phyloP scores from a whole-genome alignment of 2,888 invertebrate genomes.

The Zygaena filipendulae region DNA sequence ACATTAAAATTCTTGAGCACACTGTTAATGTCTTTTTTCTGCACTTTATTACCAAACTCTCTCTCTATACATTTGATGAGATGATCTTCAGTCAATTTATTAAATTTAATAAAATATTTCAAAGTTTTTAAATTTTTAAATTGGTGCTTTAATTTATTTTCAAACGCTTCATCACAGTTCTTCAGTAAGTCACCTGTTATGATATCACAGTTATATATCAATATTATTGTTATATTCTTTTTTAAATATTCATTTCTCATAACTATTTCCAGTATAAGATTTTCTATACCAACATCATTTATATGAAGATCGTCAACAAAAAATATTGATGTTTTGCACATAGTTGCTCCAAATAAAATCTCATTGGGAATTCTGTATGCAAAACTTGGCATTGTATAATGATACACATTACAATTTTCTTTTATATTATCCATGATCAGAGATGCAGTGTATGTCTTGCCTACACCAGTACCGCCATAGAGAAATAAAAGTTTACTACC shows the following conservation, averaged over 20 bases:
- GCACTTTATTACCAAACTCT: conserved; percentile 27
- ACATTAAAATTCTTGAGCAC: conserved; percentile 48
- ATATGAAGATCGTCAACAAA: conserved; percentile 44
- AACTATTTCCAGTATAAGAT: conserved; percentile 28
- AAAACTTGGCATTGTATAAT: conserved; percentile 51
- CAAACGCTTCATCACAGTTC: conserved; percentile 31
- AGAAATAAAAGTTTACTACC: conserved; percentile 39
- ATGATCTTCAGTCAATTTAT: conserved; percentile 30
- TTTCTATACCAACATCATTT: conserved; percentile 27
- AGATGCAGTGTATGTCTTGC: conserved; percentile 47
- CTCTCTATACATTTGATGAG: conserved; percentile 41
- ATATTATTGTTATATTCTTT: conserved; percentile 37
- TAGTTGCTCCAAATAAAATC: conserved; percentile 36
- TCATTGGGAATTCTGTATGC: conserved; percentile 33
- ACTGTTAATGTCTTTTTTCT: conserved; percentile 22
- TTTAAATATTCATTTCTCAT: conserved; percentile 34
- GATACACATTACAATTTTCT: conserved; percentile 43
- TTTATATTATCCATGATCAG: conserved; percentile 33
- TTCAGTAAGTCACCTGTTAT: conserved; percentile 23
- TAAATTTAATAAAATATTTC: conserved; percentile 38
- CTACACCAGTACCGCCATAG: conserved; percentile 57
- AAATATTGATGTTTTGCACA: conserved; percentile 38
- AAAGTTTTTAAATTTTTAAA: conserved; percentile 27
- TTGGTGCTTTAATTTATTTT: conserved; percentile 22
- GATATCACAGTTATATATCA: conserved; percentile 45